Base-by-base conservation (phyloP, 2,888 invertebrate species). In the Limenitis camilla region DNA sequence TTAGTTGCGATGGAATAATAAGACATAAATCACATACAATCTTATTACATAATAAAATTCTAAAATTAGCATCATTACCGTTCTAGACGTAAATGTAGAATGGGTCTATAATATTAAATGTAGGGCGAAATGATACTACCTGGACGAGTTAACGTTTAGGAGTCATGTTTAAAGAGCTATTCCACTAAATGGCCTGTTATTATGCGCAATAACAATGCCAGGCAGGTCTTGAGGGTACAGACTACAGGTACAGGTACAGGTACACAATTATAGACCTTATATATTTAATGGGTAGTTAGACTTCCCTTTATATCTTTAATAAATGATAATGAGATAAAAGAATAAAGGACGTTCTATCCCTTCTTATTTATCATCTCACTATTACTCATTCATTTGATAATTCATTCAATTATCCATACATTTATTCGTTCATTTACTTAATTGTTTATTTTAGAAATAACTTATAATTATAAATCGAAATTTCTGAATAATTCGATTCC, bases 111-210 rank as follows among this genome's bases (percentile, higher is more conserved):
- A 47, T 30, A 45, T 38, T n/a, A 45, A 38, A 45, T 11, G 38
- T 11, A 29, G 36, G 29, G 11, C 36, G 19, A 45, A 45, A 45
- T 45, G 45, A 3, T 38, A 19, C 29, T 45, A 45, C 38, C 45
- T 38, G 45, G 6, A 36, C 35, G 30, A 45, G 11, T 36, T 36
- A 38, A 45, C 28, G 45, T 45, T 38, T 39, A 19, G 39, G 28
- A 47, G 47, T 27, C 31, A n/a, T 47, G 39, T 47, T 47, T 47
- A 47, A 47, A 47, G 27, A 39, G 32, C 47, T 31, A 39, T 47
- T 40, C 11, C 30, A 19, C 27, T 47, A 32, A 40, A 39, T 47
- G 31, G 39, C 31, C 38, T 28, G 39, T 39, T 40, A 47, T 39
- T 47, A 47, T 8, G 39, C 19, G 32, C 29, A 40, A 39, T 47